Base-by-base conservation (phyloP, 2,797 vertebrate genomes). In the Antennarius maculatus region DNA sequence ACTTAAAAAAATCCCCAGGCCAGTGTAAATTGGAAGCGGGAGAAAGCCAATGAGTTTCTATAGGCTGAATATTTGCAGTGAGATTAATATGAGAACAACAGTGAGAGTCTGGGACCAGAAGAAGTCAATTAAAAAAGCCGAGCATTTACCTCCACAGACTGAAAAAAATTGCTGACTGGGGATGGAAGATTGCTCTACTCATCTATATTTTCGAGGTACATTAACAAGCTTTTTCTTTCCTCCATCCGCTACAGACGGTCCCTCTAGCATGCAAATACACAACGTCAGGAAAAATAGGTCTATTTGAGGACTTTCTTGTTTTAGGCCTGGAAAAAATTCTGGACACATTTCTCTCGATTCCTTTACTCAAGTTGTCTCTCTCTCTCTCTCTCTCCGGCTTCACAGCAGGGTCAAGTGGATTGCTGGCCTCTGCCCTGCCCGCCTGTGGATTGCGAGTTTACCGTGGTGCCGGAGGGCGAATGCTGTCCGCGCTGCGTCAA, bases 341-440 rank as follows among this genome's bases (percentile, higher is more conserved):
- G 56, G 51, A 65, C 39, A 53, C 4, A 41, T 41, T 41, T 50
- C 11, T 43, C 13, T 42, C 11, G 13, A 37, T 48, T 23, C 57
- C 56, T 15, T 48, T n/a, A 64, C 66, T 60, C n/a, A 54, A 56
- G 64, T 42, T 15, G 51, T 78, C 14, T 70, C 43, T 0, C 81
- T 48, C 48, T 78, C 14, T 70, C 23, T 23, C 23, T 23, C 42
- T 0, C 81, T 48, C 48, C 5, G 0, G 27, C 23, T 31, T 47
- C 63, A 2, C 86, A 99, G 97, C 96, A 97, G 92, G 97, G 97
- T 2, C 96, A 98, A 88, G 97, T 98, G 77, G 97, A 99, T 88
- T 99, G 98, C 85, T 98, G 97, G 97, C 97, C 97, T 12, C 90
- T 99, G 89, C 93, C 95, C 0, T 99, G 98, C 89, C 97, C 96